Evolutionary conservation across 1,140 invertebrate species (phyloP), one percentile per base, ranked within the genome.

Genomic region (Drosophila yakuba): DNA sequence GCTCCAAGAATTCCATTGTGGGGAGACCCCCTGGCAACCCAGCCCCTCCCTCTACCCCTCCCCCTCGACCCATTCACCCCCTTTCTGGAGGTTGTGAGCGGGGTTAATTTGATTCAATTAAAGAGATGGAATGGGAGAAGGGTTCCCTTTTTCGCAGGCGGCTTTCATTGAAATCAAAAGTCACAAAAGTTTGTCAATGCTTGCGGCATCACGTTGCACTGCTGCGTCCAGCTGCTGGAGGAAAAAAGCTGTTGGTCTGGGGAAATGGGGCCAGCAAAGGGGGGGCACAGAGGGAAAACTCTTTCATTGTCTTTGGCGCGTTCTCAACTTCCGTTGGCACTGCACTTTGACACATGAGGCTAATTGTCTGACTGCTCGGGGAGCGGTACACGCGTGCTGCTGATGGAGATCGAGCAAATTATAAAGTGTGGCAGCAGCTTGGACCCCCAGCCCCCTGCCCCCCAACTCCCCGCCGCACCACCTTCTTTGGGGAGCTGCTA

Each of bases 71-170:
- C 44, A 20, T 12, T 28, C 28, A 15, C 4, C 11, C 5, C 12
- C 11, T 8, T 45, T 28, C 4, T 28, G 63, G 69, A 51, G 58
- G 68, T 71, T 78, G 57, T 71, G 44, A 23, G 32, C 58, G 66
- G 79, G 83, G 76, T 88, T 89, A 89, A 88, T 89, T 84, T 69
- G 73, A 89, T 88, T 88, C 80, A 88, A 88, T 88, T 88, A 89
- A 88, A 68, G 66, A 73, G 67, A 68, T 41, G 35, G 35, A 17
- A 17, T 44, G 44, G 52, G 32, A 15, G 51, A 59, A 61, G 23
- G 32, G 44, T 47, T 48, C 17, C 38, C 11, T 32, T 14, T 14
- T 4, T 36, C 4, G 38, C 58, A 11, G 25, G 50, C 58, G 62
- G 66, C 61, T 56, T 77, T 58, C 28, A 61, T 74, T 68, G 63